phyloP scores from a whole-genome alignment of 2,888 invertebrate species.

The Coelopa pilipes region DNA sequence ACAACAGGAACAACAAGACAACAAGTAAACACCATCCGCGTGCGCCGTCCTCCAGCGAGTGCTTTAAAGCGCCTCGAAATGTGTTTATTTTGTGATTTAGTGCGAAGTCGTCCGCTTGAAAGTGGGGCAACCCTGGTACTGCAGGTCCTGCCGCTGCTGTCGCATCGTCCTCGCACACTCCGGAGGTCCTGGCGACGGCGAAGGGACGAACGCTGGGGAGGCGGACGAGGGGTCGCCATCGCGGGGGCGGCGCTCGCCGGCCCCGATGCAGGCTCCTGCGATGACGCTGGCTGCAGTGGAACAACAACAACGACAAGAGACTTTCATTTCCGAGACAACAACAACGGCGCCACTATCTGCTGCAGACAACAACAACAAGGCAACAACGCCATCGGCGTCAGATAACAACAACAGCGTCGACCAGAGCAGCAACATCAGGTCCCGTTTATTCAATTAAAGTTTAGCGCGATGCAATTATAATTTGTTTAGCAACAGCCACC shows the following conservation, averaged over 20 bases:
- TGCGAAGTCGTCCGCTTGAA: slow-evolving; percentile 12
- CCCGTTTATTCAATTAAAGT: neutral
- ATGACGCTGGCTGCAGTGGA: neutral
- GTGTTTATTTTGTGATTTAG: slow-evolving; percentile 33
- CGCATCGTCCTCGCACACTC: too few species aligned
- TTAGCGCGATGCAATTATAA: slow-evolving; percentile 17
- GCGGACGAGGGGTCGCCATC: too few species aligned
- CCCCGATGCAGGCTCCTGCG: too few species aligned
- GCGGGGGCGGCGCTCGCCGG: too few species aligned
- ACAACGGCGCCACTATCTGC: too few species aligned
- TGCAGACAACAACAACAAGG: too few species aligned
- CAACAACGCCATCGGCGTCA: too few species aligned
- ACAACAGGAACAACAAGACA: slow-evolving; percentile 2
- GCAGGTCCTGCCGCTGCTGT: neutral
- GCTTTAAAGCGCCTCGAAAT: slow-evolving; percentile 24
- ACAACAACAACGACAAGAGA: neutral
- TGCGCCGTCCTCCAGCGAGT: neutral
- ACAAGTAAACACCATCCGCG: neutral
- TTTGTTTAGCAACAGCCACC: neutral
- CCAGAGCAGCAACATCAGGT: too few species aligned
- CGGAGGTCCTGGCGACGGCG: too few species aligned
- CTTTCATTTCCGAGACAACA: too few species aligned
- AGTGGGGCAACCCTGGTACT: neutral
- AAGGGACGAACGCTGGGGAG: too few species aligned
- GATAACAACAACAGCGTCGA: too few species aligned